Evolutionary conservation across 2,888 invertebrate species (phyloP).

Genomic region (Adineta ricciae): DNA sequence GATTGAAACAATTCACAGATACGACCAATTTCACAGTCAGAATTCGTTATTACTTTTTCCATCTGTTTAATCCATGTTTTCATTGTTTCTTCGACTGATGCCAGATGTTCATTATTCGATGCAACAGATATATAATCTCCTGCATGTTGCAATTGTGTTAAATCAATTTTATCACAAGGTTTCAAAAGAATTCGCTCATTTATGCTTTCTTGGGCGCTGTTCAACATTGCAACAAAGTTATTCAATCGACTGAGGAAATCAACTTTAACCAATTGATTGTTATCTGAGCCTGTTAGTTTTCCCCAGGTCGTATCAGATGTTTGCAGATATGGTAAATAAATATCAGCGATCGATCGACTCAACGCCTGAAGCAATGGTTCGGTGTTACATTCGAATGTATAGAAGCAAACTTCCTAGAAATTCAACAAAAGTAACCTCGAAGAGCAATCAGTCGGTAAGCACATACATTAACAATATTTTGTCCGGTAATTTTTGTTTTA

Average conservation of each 20-base stretch:
- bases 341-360: constrained; percentile 24
- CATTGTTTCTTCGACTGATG: constrained; percentile 46
- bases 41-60: constrained; percentile 43
- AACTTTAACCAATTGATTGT: constrained; percentile 27
- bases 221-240: constrained; percentile 25
- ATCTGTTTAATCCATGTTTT: constrained; percentile 49
- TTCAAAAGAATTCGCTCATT: constrained; percentile 47
- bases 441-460: neutral
- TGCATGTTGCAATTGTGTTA: constrained; percentile 42
- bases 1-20: constrained; percentile 19
- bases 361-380: constrained; percentile 30
- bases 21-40: neutral
- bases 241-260: constrained; percentile 27
- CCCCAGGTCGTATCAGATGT: constrained; percentile 24
- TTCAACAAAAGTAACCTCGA: neutral
- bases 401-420: constrained; percentile 28
- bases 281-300: constrained; percentile 24
- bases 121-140: constrained; percentile 45
- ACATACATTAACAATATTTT: constrained; percentile 44
- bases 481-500: constrained; percentile 41
- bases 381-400: constrained; percentile 30
- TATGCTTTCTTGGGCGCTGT: constrained; percentile 48
- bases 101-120: constrained; percentile 46
- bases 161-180: constrained; percentile 45
- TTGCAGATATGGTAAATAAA: constrained; percentile 29